These are phyloP conservation scores for Paguma larvata DNA, from an alignment of 2,797 vertebrate species.

Conservation along the genomic window DNA sequence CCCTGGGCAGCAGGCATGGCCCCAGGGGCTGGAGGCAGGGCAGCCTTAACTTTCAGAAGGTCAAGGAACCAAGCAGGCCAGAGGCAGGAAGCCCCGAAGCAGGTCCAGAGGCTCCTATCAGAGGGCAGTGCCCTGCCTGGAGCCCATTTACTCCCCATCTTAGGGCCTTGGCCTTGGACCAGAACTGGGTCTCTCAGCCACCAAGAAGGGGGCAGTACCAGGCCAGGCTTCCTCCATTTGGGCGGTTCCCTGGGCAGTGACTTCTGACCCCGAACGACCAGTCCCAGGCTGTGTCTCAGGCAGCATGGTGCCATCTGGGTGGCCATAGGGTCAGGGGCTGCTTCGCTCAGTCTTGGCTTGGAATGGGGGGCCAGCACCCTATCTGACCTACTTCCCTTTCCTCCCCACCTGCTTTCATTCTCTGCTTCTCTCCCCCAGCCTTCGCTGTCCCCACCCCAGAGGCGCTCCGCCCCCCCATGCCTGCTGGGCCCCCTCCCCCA, in stretches of 20 bases:
- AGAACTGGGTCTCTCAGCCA: slow-evolving; percentile 58
- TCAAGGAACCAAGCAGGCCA: slow-evolving; percentile 27
- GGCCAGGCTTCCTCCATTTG: not conserved
- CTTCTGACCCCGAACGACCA: slow-evolving; percentile 28
- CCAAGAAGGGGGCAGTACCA: not conserved
- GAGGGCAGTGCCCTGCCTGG: slow-evolving; percentile 60
- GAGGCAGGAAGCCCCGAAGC: slow-evolving; percentile 69
- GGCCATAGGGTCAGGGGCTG: not conserved
- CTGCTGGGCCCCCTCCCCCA: slow-evolving; percentile 81
- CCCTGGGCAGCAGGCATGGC: slow-evolving; percentile 71
- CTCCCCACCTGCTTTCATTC: slow-evolving; percentile 88
- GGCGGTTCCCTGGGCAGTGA: slow-evolving; percentile 49
- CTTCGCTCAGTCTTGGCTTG: slow-evolving; percentile 58
- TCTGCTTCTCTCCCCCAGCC: slow-evolving; percentile 78
- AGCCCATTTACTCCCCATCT: slow-evolving; percentile 60
- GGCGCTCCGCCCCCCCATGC: slow-evolving; percentile 79
- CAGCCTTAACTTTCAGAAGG: slow-evolving; percentile 36
- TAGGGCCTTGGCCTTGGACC: slow-evolving; percentile 55
- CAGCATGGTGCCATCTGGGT: slow-evolving; percentile 71
- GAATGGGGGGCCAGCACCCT: slow-evolving; percentile 74
- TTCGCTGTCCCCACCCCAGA: slow-evolving; percentile 80
- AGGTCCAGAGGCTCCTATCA: slow-evolving; percentile 67
- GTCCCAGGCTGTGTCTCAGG: slow-evolving; percentile 14
- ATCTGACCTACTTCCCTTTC: slow-evolving; percentile 90
- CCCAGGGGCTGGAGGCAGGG: slow-evolving; percentile 65